Evolutionary conservation across 2,888 invertebrate species (phyloP).

Genomic region (Melitaea athalia): DNA sequence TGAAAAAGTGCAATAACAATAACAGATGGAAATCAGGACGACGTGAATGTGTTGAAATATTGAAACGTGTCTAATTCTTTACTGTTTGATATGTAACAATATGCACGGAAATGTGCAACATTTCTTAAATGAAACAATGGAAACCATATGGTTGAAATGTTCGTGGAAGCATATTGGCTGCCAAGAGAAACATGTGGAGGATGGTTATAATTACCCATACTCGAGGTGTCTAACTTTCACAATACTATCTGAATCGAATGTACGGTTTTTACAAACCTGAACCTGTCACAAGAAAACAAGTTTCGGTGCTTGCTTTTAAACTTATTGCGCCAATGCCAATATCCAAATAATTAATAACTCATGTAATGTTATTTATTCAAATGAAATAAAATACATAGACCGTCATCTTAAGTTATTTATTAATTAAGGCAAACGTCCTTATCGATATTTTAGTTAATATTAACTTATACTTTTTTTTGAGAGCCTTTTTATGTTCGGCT

Average conservation of each 20-base stretch:
- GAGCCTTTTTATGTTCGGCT: too few species aligned
- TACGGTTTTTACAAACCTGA: conserved; percentile 42
- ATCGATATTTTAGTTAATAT: too few species aligned
- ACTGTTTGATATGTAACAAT: background rate
- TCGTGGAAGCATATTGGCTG: conserved; percentile 11
- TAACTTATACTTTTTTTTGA: too few species aligned
- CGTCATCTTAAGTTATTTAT: background rate
- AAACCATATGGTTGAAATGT: conserved; percentile 2
- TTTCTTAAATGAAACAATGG: background rate
- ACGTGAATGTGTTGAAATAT: background rate
- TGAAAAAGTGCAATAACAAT: too few species aligned
- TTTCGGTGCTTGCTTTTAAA: conserved; percentile 56
- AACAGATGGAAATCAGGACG: too few species aligned
- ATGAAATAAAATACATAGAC: background rate
- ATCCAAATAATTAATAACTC: conserved; percentile 29
- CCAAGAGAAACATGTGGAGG: conserved; percentile 13
- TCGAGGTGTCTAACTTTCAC: conserved; percentile 58
- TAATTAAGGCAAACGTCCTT: background rate
- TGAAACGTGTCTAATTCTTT: background rate
- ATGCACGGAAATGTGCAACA: background rate
- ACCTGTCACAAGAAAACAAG: conserved; percentile 61
- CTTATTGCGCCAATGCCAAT: conserved; percentile 42
- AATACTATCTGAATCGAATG: conserved; percentile 47
- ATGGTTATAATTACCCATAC: conserved; percentile 32
- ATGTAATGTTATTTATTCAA: conserved; percentile 41